Evolutionary conservation across 2,888 invertebrate genomes (phyloP), one percentile per base, ranked within the genome.

Genomic region (Hirtodrosophila confusa): DNA sequence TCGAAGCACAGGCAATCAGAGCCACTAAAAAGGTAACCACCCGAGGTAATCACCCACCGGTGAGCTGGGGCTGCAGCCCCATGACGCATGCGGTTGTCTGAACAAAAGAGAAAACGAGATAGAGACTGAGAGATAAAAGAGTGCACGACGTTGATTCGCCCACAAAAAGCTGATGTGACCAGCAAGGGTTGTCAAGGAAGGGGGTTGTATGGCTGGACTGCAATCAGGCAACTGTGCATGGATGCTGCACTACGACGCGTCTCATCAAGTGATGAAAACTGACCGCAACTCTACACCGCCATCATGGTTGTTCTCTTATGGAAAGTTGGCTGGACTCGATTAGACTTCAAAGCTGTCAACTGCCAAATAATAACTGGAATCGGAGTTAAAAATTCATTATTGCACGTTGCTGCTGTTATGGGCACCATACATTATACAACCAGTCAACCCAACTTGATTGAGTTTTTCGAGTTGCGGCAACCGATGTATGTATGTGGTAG

Each of bases 1-100:
- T 23, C 7, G 29, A 37, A 54, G 27, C 8, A 35, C 8, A 48
- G 60, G 73, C 69, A 66, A 56, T 76, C 62, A 75, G 66, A 43
- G 58, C 55, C 65, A 65, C 72, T 60, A 58, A 75, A 64, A 17
- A 17, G 17, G 17, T 17, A 17, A 17, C 48, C 44, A 57, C 49
- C 43, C 47, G 45, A 61, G 48, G 76, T 75, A 76, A 69, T 75
- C 89, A 79, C 80, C 88, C 86, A 84, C 73, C 44, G 37, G 29
- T 48, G 29, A 11, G 35, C 24, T 27, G 6, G 27, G 6, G 5
- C 23, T 12, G 37, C 24, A 27, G 27, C 11, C 33, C n/a, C 10
- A 37, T 33, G 36, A 45, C 37, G 37, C 33, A 49, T 45, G 29
- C 12, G 9, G 44, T 44, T 40, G 40, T n/a, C 9, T 6, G 4